Evolutionary conservation across 1,140 invertebrate genomes (phyloP).

Genomic region (Drosophila lowei): DNA sequence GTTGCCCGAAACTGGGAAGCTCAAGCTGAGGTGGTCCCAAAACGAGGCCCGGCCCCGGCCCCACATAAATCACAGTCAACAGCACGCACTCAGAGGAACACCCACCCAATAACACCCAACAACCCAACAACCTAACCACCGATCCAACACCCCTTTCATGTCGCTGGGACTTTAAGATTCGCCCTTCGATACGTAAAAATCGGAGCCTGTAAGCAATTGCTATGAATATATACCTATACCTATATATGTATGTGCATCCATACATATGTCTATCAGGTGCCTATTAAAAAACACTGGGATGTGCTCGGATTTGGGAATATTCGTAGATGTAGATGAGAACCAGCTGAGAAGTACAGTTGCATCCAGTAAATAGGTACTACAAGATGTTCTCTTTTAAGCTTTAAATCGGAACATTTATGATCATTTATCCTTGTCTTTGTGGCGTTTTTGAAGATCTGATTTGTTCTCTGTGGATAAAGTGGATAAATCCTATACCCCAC

Average conservation of each 20-base stretch:
- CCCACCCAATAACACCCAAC: constrained; percentile 16
- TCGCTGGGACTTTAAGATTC: constrained; percentile 29
- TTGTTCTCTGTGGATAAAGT: too few species aligned
- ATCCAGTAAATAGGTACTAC: not conserved
- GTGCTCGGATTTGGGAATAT: not conserved
- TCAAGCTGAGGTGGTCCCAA: constrained; percentile 33
- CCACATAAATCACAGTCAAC: constrained; percentile 70
- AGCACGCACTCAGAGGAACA: constrained; percentile 33
- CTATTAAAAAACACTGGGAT: constrained; percentile 24
- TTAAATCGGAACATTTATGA: too few species aligned
- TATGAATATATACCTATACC: constrained; percentile 13
- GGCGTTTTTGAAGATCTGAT: too few species aligned
- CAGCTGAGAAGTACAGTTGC: too few species aligned
- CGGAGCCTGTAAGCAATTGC: constrained; percentile 36
- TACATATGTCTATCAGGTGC: constrained; percentile 45
- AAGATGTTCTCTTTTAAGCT: too few species aligned
- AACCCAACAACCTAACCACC: constrained; percentile 12
- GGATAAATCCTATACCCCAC: too few species aligned
- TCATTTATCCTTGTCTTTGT: too few species aligned
- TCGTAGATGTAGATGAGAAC: constrained; percentile 13
- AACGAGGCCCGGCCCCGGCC: constrained; percentile 6
- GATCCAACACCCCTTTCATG: constrained; percentile 65
- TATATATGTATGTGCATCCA: not conserved
- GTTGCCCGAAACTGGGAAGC: constrained; percentile 61
- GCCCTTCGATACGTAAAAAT: constrained; percentile 43